These are phyloP conservation scores for rabbit (Oryctolagus cuniculus) DNA, from an alignment of 2,113 vertebrate species.

Conservation along the genomic window mOryCun1.1 NC_091435.1:160155501-160156000, in stretches of 20 bases:
- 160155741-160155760: slow-evolving; percentile 66
- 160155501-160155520: slow-evolving; percentile 22
- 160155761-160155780: slow-evolving; percentile 55
- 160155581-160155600: slow-evolving; percentile 46
- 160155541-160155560: slow-evolving; percentile 52
- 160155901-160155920: not conserved
- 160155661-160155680: slow-evolving; percentile 30
- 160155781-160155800: slow-evolving; percentile 57
- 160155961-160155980: slow-evolving; percentile 30
- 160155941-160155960: not conserved
- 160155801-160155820: slow-evolving; percentile 28
- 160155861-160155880: not conserved
- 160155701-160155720: slow-evolving; percentile 55
- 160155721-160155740: slow-evolving; percentile 62
- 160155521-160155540: slow-evolving; percentile 56
- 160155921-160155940: not conserved
- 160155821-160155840: not conserved
- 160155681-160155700: slow-evolving; percentile 52
- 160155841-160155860: not conserved
- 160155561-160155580: slow-evolving; percentile 41
- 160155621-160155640: not conserved
- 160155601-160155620: not conserved
- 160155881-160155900: not conserved
- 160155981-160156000: slow-evolving; percentile 52
- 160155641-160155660: not conserved